phyloP scores from a whole-genome alignment of 2,113 vertebrate genomes.

The Trochalopteron elliotii region DNA sequence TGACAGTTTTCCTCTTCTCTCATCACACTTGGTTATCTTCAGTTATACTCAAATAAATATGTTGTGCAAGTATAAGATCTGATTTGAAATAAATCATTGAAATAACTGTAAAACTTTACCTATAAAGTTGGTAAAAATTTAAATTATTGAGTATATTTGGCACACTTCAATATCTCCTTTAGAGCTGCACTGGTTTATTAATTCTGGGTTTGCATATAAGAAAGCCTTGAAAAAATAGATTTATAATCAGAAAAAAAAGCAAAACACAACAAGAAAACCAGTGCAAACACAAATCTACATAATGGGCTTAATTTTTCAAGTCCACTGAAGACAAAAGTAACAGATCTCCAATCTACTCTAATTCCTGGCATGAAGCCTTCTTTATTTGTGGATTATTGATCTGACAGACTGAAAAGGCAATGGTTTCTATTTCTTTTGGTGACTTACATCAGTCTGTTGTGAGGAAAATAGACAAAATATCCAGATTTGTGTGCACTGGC shows the following conservation, averaged over 20 bases:
- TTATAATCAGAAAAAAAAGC: neutral
- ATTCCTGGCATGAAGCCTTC: neutral
- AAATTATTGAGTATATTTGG: neutral
- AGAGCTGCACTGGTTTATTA: neutral
- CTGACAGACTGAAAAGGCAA: neutral
- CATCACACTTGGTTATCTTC: neutral
- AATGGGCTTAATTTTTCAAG: neutral
- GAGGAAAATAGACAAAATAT: neutral
- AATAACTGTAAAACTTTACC: neutral
- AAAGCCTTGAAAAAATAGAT: neutral
- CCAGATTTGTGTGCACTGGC: neutral
- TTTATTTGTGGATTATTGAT: neutral
- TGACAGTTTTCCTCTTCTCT: neutral
- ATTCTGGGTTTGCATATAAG: neutral
- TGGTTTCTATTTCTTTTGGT: neutral
- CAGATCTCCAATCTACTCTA: neutral
- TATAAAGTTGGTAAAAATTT: neutral
- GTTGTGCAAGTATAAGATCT: neutral
- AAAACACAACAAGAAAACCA: neutral
- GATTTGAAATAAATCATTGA: neutral
- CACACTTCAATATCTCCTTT: neutral
- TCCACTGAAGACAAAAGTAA: neutral
- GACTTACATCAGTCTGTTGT: neutral
- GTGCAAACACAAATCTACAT: neutral
- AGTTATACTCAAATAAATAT: neutral